phyloP scores from a whole-genome alignment of 2,888 invertebrate genomes.

The Noctua comes region DNA sequence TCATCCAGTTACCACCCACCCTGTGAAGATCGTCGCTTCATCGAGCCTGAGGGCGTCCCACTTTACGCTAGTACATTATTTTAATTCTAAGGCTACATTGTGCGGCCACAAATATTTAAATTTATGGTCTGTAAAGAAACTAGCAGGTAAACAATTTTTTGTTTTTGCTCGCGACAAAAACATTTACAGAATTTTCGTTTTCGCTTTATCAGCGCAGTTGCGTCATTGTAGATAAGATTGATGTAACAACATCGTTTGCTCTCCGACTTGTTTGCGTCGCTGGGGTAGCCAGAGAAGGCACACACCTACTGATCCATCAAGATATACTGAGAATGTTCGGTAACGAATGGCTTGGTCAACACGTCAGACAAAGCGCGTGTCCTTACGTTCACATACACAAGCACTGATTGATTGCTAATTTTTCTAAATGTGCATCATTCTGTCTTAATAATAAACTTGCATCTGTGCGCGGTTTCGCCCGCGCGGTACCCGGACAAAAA shows the following conservation, averaged over 20 bases:
- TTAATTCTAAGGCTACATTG: not conserved
- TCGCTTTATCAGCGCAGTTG: constrained; percentile 9
- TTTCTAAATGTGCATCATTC: not conserved
- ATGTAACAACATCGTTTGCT: constrained; percentile 15
- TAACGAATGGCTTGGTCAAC: constrained; percentile 8
- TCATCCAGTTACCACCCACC: too few species aligned
- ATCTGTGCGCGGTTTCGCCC: not conserved
- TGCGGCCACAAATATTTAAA: not conserved
- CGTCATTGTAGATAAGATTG: constrained; percentile 24
- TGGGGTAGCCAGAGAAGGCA: not conserved
- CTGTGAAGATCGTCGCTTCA: too few species aligned
- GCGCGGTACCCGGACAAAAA: not conserved
- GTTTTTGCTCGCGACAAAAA: not conserved
- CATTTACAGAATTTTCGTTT: not conserved
- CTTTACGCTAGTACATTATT: too few species aligned
- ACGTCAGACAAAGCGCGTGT: not conserved
- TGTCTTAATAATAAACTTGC: not conserved
- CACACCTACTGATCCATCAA: constrained; percentile 36
- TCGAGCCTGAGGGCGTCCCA: too few species aligned
- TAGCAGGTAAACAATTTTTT: not conserved
- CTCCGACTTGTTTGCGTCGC: constrained; percentile 19
- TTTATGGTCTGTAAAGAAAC: not conserved
- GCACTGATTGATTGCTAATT: not conserved
- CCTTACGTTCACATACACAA: not conserved
- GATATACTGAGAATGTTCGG: constrained; percentile 28